These are phyloP conservation scores for Lithophane ornitopus DNA, from an alignment of 2,888 invertebrate genomes.

Conservation along the genomic window DNA sequence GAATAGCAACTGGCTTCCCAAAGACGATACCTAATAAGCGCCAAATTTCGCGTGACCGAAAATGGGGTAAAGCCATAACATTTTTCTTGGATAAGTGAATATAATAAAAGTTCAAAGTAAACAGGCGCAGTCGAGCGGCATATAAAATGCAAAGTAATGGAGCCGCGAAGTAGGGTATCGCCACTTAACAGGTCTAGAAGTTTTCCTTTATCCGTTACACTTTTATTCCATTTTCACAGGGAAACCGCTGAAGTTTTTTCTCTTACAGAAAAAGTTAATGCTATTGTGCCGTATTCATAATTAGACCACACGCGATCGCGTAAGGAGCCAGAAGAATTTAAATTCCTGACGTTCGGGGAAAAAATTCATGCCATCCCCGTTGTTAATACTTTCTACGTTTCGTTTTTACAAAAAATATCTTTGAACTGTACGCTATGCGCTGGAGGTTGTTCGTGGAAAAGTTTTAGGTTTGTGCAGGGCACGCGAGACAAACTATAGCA, in stretches of 20 bases:
- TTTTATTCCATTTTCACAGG: slow-evolving; percentile 79
- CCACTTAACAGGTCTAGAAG: slow-evolving; percentile 77
- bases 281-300: slow-evolving; percentile 83
- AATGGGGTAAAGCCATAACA: slow-evolving; percentile 66
- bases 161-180: slow-evolving; percentile 79
- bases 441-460: slow-evolving; percentile 83
- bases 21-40: slow-evolving; percentile 57
- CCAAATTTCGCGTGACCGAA: slow-evolving; percentile 67
- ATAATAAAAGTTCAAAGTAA: slow-evolving; percentile 72
- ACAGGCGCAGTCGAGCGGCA: slow-evolving; percentile 70
- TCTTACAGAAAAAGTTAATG: slow-evolving; percentile 72
- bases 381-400: slow-evolving; percentile 86
- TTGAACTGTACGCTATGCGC: slow-evolving; percentile 84
- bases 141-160: slow-evolving; percentile 79
- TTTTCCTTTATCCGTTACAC: slow-evolving; percentile 80
- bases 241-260: slow-evolving; percentile 76
- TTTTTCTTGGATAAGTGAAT: slow-evolving; percentile 68
- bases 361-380: slow-evolving; percentile 84
- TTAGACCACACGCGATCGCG: slow-evolving; percentile 89
- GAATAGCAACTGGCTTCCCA: slow-evolving; percentile 51
- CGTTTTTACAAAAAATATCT: slow-evolving; percentile 85
- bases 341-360: slow-evolving; percentile 86
- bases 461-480: slow-evolving; percentile 73
- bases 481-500: slow-evolving; percentile 81
- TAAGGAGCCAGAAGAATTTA: slow-evolving; percentile 86